A percentile compares a stretch with the other conserved stretches of the same genome.
These are phyloP conservation scores for Drosophila melanosoma DNA, from an alignment of 2,888 invertebrate genomes.

Conservation along the genomic window DNA sequence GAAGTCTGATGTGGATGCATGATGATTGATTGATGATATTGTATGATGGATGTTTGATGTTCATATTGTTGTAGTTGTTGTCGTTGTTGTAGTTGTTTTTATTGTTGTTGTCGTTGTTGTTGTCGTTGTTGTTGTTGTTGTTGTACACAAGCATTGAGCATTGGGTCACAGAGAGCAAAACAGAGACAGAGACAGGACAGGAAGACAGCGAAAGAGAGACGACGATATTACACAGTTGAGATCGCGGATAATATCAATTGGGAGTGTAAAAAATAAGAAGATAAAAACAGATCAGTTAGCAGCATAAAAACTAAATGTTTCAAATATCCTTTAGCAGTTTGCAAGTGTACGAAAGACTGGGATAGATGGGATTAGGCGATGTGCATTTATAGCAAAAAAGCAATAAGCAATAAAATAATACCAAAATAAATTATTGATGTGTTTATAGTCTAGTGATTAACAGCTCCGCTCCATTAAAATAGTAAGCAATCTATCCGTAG, in stretches of 20 bases:
- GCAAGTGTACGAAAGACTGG: background rate
- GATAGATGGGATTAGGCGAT: background rate
- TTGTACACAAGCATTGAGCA: constrained; percentile 26
- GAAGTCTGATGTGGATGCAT: constrained; percentile 64
- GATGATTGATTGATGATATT: constrained; percentile 32
- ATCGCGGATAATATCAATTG: constrained; percentile 13
- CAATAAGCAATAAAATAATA: background rate
- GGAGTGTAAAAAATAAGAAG: constrained; percentile 50
- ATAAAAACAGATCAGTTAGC: constrained; percentile 68
- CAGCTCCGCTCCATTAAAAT: background rate
- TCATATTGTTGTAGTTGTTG: constrained; percentile 28
- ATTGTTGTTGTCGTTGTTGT: constrained; percentile 33
- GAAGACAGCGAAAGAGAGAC: constrained; percentile 18
- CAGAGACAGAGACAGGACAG: constrained; percentile 28
- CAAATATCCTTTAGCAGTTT: constrained; percentile 8
- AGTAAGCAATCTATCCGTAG: background rate
- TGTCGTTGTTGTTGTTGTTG: constrained; percentile 24
- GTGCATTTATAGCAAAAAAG: constrained; percentile 13
- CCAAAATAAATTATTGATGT: background rate
- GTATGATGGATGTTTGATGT: constrained; percentile 24
- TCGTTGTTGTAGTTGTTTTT: constrained; percentile 28
- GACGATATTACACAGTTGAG: constrained; percentile 41
- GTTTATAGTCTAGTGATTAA: no score
- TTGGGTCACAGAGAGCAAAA: constrained; percentile 29
- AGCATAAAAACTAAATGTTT: constrained; percentile 23